A percentile compares a stretch with the other conserved stretches of the same genome.
Conservation (phyloP, 2,113 vertebrate genomes). For the Seriola rivoliana region DNA sequence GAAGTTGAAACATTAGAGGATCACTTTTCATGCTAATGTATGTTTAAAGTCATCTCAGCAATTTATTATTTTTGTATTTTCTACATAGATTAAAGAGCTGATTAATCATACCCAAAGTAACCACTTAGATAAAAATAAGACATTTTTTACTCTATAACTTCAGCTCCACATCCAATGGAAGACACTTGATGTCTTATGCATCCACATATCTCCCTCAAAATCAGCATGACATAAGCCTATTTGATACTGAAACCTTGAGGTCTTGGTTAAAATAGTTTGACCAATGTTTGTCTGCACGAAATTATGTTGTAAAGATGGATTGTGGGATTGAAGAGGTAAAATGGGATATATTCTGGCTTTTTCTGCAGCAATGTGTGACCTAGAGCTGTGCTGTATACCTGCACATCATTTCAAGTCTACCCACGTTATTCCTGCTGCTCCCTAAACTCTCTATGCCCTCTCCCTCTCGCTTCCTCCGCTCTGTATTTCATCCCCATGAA, state of each 20-base stretch:
- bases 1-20: no score
- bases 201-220: neutral
- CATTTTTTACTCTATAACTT: neutral
- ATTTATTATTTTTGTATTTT: neutral
- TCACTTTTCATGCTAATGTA: neutral
- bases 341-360: slow-evolving; percentile 4
- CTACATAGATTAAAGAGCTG: neutral
- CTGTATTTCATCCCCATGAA: slow-evolving; percentile 59
- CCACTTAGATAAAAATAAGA: no score
- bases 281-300: neutral
- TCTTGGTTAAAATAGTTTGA: neutral
- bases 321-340: neutral
- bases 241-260: slow-evolving; percentile 19
- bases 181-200: neutral
- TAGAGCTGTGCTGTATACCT: slow-evolving; percentile 40
- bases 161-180: neutral
- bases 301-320: neutral
- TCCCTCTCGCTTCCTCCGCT: slow-evolving; percentile 37
- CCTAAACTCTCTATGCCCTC: slow-evolving; percentile 57
- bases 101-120: no score
- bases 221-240: neutral
- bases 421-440: slow-evolving; percentile 50
- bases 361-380: slow-evolving; percentile 13
- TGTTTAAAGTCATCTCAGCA: neutral
- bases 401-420: slow-evolving; percentile 53